Base-by-base conservation (phyloP, 2,113 vertebrate species). In the Nymphicus hollandicus region DNA sequence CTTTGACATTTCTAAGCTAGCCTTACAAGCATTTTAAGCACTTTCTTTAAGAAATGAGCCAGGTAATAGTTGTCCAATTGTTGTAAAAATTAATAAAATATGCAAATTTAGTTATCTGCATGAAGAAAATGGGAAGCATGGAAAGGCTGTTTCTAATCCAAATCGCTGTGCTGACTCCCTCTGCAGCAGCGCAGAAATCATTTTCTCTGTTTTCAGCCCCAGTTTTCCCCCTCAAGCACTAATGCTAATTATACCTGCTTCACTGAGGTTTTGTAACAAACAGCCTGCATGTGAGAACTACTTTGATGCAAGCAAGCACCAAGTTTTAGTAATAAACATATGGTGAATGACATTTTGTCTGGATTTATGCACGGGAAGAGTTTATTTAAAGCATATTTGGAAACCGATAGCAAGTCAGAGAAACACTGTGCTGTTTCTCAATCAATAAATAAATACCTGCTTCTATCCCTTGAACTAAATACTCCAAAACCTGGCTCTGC, bases 251-350 rank as follows among this genome's bases (percentile, higher is more conserved):
- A 97, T 94, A 97, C 93, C 96, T 96, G 96, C 89, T 93, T 94
- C 16, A 3, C 70, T 7, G 63, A 85, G 95, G 93, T 96, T 95
- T 97, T 94, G 69, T 92, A 97, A 95, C 91, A 95, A 96, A 95
- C 91, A 93, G 91, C 78, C 91, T 94, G 88, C n/a, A 5, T 95
- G 84, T 77, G 88, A 94, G 95, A 93, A 80, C 86, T 76, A 76
- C 96, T 96, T 89, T 72, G 88, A 92, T 92, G 92, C 88, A 93
- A 93, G 80, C 52, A 77, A 77, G 95, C 0, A 73, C 94, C 95
- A 97, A 93, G 92, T 85, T 93, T 89, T 56, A 82, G 91, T 86
- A 97, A 96, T 96, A 97, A 98, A 96, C 96, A 95, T 91, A 96
- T 94, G 97, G 96, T 93, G 92, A 97, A 90, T 84, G 94, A 80